Conservation (phyloP, 2,888 invertebrate species). For the Drosophila macrospina region DNA sequence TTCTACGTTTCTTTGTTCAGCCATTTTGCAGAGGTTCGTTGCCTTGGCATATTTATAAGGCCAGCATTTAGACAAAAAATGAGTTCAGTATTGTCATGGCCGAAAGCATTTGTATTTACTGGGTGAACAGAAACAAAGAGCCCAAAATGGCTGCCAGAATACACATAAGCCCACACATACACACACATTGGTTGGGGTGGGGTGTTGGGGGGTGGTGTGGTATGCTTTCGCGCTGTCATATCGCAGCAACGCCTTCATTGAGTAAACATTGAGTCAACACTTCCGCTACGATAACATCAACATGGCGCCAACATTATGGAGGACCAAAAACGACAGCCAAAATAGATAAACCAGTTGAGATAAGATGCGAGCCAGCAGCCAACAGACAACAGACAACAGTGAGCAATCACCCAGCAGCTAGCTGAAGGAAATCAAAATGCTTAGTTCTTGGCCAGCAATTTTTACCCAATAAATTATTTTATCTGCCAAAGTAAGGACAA, state of each 20-base stretch:
- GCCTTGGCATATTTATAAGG: conserved; percentile 70
- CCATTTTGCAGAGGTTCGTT: conserved; percentile 42
- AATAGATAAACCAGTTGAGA: conserved; percentile 71
- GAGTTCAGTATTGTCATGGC: conserved; percentile 6
- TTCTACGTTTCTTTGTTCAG: conserved; percentile 50
- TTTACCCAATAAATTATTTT: conserved; percentile 77
- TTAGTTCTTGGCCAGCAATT: conserved; percentile 71
- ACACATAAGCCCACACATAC: conserved; percentile 50
- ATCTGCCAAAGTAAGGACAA: conserved; percentile 55
- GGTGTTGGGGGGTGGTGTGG: conserved; percentile 6
- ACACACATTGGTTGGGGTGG: conserved; percentile 17
- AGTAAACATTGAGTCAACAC: conserved; percentile 81
- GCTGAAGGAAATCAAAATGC: conserved; percentile 53
- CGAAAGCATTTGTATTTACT: conserved; percentile 59
- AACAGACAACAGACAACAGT: neutral
- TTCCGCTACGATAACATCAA: conserved; percentile 78
- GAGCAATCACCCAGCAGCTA: conserved; percentile 28
- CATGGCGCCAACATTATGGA: conserved; percentile 78
- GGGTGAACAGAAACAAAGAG: conserved; percentile 51
- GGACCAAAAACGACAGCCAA: conserved; percentile 65
- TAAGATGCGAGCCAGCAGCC: conserved; percentile 44
- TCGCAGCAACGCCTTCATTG: conserved; percentile 76
- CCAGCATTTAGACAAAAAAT: conserved; percentile 17
- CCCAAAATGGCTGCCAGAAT: conserved; percentile 58
- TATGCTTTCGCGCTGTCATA: conserved; percentile 48